Conservation (phyloP, 2,797 vertebrate species). For the Esox masquinongy region DNA sequence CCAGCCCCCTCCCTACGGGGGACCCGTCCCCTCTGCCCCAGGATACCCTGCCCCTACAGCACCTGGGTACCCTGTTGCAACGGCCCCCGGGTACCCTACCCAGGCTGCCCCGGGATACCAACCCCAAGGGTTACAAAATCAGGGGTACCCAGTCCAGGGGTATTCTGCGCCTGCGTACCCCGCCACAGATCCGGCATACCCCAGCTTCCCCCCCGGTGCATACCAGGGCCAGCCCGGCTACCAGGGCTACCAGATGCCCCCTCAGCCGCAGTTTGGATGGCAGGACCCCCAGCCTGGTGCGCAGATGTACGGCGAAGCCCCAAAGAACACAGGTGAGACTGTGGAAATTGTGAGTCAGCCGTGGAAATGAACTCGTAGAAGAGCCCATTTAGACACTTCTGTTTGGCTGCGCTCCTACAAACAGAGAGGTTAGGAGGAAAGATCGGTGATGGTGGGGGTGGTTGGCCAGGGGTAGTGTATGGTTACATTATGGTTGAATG, state of each 20-base stretch:
- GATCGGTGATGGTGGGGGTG: too few relatives aligned
- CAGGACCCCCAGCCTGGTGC: slow-evolving; percentile 17
- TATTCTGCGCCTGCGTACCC: slow-evolving; percentile 29
- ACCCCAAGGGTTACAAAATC: slow-evolving; percentile 43
- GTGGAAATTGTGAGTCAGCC: neutral
- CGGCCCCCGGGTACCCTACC: slow-evolving; percentile 30
- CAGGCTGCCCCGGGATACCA: slow-evolving; percentile 41
- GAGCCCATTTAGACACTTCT: neutral
- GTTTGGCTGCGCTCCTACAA: neutral
- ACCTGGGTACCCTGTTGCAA: slow-evolving; percentile 30
- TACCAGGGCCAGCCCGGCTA: slow-evolving; percentile 52
- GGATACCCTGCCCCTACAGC: slow-evolving; percentile 37
- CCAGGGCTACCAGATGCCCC: slow-evolving; percentile 48
- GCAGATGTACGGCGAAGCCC: slow-evolving; percentile 44
- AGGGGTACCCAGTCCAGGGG: slow-evolving; percentile 30
- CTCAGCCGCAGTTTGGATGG: slow-evolving; percentile 45
- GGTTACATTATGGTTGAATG: too few relatives aligned
- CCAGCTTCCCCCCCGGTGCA: slow-evolving; percentile 22
- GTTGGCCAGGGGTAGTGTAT: neutral
- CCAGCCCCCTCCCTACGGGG: slow-evolving; percentile 65
- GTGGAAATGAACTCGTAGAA: neutral
- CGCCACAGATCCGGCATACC: slow-evolving; percentile 36
- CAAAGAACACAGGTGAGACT: slow-evolving; percentile 53
- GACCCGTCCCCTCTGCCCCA: slow-evolving; percentile 37
- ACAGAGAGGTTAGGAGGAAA: neutral